Evolutionary conservation across 2,888 invertebrate genomes (phyloP), one percentile per base, ranked within the genome.

Genomic region (Drosophila barbarae): DNA sequence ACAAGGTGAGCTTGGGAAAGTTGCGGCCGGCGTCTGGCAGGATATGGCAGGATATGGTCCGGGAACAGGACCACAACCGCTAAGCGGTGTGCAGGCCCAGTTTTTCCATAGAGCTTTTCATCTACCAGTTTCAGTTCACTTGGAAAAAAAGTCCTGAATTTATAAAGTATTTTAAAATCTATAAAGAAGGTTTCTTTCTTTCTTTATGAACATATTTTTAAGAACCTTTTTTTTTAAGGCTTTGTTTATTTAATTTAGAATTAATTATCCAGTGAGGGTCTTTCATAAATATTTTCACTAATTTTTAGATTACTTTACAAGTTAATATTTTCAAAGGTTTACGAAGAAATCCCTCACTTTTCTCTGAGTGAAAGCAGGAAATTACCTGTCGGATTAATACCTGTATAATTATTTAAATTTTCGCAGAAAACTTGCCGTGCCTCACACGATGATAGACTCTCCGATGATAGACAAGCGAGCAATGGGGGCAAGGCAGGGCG

Each of bases 381-480:
- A 30, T 61, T 10, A 7, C 5, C 42, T 49, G 57, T 38, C 60
- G 58, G 50, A 67, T 71, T 81, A 73, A 58, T 84, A 69, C 67
- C 66, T 69, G 74, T 60, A 65, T 78, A 79, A 84, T 81, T 84
- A 84, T 81, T 79, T 69, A 75, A 81, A 84, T 70, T 63, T 67
- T 21, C 65, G 67, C 56, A 68, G 57, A 65, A 72, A 83, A 72
- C 70, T 77, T 70, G 56, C 46, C 30, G 10, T 51, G 41, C 32
- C 77, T 69, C 72, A 59, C 65, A 61, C 71, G 69, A 64, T 68
- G 71, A 49, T 60, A 56, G 68, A 38, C 67, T 18, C 18, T 18
- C 18, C 71, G 69, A 64, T 68, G 71, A 49, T 60, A 56, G 68
- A 38, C 67, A 55, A 46, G 44, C 56, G 61, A 15, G 53, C 42